Conservation (phyloP, 2,888 invertebrate genomes). For the Branchinecta sandiegonensis region DNA sequence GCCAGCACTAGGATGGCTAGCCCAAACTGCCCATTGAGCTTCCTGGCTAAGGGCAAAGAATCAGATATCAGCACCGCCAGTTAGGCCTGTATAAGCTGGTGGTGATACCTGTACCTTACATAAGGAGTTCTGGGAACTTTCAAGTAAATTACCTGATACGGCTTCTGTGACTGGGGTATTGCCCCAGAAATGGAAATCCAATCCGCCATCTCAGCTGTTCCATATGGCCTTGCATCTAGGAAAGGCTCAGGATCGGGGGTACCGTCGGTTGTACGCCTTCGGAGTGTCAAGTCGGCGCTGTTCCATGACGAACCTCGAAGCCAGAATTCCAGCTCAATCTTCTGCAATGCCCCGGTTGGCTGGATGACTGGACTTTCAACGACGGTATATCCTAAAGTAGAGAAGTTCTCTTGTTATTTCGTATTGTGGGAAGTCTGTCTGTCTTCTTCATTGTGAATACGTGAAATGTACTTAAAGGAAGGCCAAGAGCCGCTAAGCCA, state of each 20-base stretch:
- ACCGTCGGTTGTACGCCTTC: conserved; percentile 12
- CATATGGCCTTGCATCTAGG: conserved; percentile 16
- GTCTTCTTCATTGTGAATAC: too few relatives aligned
- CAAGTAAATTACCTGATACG: conserved; percentile 18
- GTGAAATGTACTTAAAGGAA: too few relatives aligned
- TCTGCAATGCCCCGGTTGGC: not conserved
- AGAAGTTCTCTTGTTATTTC: not conserved
- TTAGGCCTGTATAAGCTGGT: too few relatives aligned
- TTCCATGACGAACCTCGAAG: not conserved
- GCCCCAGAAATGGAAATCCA: not conserved
- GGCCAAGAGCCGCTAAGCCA: too few relatives aligned
- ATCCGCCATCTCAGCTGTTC: conserved; percentile 1
- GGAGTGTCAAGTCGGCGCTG: conserved; percentile 13
- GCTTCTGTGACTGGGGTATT: conserved; percentile 1
- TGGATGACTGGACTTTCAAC: not conserved
- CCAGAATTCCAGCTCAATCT: conserved; percentile 11
- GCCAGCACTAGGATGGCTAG: too few relatives aligned
- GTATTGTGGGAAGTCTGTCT: too few relatives aligned
- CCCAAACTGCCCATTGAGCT: too few relatives aligned
- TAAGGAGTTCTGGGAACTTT: not conserved
- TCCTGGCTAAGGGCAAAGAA: too few relatives aligned
- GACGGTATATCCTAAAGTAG: not conserved
- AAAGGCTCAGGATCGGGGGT: conserved; percentile 12
- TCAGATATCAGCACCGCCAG: too few relatives aligned
- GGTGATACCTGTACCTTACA: too few relatives aligned